A percentile compares a stretch with the other conserved stretches of the same genome.
These are phyloP conservation scores for Pseudolaguvia tuberculata DNA, from an alignment of 2,113 vertebrate genomes.

Conservation along the genomic window DNA sequence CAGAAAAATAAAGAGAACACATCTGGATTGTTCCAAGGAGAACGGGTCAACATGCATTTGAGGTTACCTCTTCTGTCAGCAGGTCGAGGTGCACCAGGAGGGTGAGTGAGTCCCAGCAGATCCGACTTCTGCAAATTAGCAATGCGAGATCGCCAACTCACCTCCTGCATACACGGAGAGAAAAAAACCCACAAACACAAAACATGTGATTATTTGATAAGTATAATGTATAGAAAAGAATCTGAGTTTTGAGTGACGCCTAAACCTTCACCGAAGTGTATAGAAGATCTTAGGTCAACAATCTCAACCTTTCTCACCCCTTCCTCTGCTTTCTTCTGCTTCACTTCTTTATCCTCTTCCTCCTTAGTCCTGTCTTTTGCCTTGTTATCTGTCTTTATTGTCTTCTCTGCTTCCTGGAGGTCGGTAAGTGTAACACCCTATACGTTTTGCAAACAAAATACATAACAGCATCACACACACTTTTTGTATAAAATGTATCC, in stretches of 20 bases:
- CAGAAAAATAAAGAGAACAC: conserved; percentile 17
- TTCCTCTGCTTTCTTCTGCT: conserved; percentile 66
- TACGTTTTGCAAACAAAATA: conserved; percentile 18
- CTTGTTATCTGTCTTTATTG: conserved; percentile 62
- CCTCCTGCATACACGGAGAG: conserved; percentile 59
- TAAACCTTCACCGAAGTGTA: background rate
- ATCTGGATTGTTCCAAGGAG: background rate
- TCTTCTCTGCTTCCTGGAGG: conserved; percentile 77
- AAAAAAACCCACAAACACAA: background rate
- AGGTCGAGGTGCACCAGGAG: conserved; percentile 64
- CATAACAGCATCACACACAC: background rate
- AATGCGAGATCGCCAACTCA: conserved; percentile 77
- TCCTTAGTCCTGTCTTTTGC: conserved; percentile 59
- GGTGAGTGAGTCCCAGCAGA: conserved; percentile 75
- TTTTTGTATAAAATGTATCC: background rate
- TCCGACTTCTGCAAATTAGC: conserved; percentile 79
- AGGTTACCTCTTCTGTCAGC: conserved; percentile 61
- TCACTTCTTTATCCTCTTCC: conserved; percentile 60
- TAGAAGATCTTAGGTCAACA: conserved; percentile 15
- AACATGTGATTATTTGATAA: background rate
- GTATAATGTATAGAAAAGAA: background rate
- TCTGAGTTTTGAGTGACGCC: background rate
- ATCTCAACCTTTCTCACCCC: conserved; percentile 59
- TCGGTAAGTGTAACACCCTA: conserved; percentile 79
- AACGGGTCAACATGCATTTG: background rate